phyloP scores from a whole-genome alignment of 2,797 vertebrate species.

The Sparus aurata region DNA sequence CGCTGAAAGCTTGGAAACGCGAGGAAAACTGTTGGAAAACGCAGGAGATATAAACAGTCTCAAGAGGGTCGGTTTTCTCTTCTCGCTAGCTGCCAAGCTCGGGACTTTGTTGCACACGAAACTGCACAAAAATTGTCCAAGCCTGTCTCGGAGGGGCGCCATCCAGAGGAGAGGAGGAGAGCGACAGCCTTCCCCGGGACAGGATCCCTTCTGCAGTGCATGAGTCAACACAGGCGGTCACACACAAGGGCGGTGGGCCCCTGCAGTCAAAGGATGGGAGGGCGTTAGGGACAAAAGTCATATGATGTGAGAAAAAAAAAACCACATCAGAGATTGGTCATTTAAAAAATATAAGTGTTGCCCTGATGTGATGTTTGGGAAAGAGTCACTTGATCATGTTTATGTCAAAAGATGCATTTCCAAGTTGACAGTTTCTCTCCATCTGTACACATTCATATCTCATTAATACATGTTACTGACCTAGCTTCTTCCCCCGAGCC shows the following conservation, averaged over 20 bases:
- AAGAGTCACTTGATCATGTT: too few relatives aligned
- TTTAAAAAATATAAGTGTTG: not conserved
- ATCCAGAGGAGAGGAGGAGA: conserved; percentile 75
- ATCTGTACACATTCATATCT: too few relatives aligned
- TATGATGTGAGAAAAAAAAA: too few relatives aligned
- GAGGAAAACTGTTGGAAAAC: conserved; percentile 1
- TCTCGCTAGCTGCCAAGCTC: conserved; percentile 66
- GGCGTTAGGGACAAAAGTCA: too few relatives aligned
- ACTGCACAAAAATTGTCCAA: conserved; percentile 46
- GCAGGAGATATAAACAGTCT: conserved; percentile 39
- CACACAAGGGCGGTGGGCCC: not conserved
- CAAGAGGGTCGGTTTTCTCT: conserved; percentile 37
- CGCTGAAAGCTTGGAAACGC: not conserved
- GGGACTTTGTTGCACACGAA: conserved; percentile 77
- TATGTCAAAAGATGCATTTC: too few relatives aligned
- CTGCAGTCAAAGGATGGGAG: not conserved
- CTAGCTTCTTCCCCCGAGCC: too few relatives aligned
- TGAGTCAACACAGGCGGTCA: conserved; percentile 15
- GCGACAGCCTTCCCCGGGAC: conserved; percentile 11
- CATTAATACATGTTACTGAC: too few relatives aligned
- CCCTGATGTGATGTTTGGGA: not conserved
- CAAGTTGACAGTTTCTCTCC: too few relatives aligned
- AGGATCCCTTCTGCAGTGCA: conserved; percentile 16
- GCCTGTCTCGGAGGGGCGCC: conserved; percentile 53
- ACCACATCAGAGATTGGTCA: too few relatives aligned